These are phyloP conservation scores for Coleophora deauratella DNA, from an alignment of 2,888 invertebrate genomes.

Conservation along the genomic window DNA sequence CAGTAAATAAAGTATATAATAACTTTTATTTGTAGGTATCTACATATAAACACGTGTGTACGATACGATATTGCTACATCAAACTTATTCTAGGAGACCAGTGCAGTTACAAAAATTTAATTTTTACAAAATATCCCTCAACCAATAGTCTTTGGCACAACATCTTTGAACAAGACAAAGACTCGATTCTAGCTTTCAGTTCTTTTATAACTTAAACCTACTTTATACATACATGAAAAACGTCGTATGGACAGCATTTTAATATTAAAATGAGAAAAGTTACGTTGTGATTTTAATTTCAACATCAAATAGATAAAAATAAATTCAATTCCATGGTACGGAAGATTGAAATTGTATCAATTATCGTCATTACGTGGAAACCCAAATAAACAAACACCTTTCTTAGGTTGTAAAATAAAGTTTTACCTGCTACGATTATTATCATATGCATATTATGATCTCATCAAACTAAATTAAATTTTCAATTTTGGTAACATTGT, in stretches of 20 bases:
- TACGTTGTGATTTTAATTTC: too few species aligned
- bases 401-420: too few species aligned
- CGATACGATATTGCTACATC: conserved; percentile 60
- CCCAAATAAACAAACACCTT: not conserved
- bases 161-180: conserved; percentile 70
- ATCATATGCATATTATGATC: too few species aligned
- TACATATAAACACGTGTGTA: conserved; percentile 70
- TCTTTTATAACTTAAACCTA: conserved; percentile 46
- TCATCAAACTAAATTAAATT: not conserved
- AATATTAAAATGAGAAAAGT: conserved; percentile 16
- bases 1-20: conserved; percentile 53
- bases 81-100: conserved; percentile 63
- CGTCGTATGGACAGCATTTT: conserved; percentile 4
- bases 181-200: conserved; percentile 59
- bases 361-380: not conserved
- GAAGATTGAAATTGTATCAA: not conserved
- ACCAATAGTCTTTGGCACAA: conserved; percentile 71
- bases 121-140: conserved; percentile 48
- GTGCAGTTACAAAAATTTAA: conserved; percentile 48
- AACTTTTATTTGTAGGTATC: conserved; percentile 63
- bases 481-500: conserved; percentile 21
- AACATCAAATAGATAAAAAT: too few species aligned
- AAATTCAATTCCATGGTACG: too few species aligned
- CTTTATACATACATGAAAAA: conserved; percentile 38
- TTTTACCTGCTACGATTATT: too few species aligned